These are phyloP conservation scores for Nannoperca obscura DNA, from an alignment of 2,797 vertebrate species.

Conservation along the genomic window DNA sequence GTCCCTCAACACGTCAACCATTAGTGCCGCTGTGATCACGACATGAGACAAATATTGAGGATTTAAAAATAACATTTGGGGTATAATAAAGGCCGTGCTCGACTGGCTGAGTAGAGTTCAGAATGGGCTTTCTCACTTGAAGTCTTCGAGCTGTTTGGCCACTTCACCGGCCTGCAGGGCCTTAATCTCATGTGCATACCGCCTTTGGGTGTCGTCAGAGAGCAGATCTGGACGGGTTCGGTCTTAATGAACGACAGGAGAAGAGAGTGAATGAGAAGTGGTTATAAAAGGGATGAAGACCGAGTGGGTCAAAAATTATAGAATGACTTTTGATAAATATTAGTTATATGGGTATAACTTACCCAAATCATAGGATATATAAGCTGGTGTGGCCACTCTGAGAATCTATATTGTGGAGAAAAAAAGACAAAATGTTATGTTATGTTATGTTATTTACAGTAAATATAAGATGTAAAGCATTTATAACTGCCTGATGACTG, in stretches of 20 bases:
- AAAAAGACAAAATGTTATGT: constrained; percentile 7
- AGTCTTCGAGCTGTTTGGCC: constrained; percentile 90
- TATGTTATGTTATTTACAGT: background rate
- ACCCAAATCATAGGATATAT: constrained; percentile 87
- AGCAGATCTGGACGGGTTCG: constrained; percentile 88
- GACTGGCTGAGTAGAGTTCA: background rate
- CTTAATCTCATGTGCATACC: constrained; percentile 83
- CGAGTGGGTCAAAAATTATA: background rate
- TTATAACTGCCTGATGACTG: background rate
- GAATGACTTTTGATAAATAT: background rate
- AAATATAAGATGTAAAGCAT: background rate
- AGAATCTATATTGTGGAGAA: constrained; percentile 84
- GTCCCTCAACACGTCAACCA: background rate
- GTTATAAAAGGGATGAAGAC: background rate
- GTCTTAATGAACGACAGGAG: constrained; percentile 74
- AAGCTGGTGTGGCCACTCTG: constrained; percentile 79
- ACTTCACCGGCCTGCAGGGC: constrained; percentile 80
- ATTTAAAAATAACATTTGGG: background rate
- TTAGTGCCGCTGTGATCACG: background rate
- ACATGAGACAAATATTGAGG: no score
- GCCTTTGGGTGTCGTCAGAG: constrained; percentile 86
- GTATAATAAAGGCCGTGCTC: background rate
- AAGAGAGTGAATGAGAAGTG: background rate
- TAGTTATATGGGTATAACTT: constrained; percentile 59
- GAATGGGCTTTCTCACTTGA: constrained; percentile 78